Evolutionary conservation across 2,113 vertebrate genomes (phyloP).

Genomic region (Rhinopomastus cyanomelas): DNA sequence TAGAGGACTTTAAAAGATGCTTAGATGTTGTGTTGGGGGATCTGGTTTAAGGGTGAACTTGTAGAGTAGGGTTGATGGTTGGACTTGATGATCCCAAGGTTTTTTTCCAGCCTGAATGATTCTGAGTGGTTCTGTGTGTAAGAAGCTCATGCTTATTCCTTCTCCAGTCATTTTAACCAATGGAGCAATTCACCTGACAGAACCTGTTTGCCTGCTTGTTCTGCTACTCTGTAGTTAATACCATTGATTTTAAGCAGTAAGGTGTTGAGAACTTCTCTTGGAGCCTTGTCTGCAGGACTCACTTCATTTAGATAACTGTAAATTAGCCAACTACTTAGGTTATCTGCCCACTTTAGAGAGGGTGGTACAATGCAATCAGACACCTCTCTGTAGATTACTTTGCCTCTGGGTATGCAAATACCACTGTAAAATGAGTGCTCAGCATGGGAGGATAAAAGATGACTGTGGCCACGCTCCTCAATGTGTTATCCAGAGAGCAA

Average conservation of each 20-base stretch:
- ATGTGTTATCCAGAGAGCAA: background rate
- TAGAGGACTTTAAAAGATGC: no score
- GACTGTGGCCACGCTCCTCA: accelerated
- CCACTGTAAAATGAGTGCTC: background rate
- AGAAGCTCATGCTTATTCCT: background rate
- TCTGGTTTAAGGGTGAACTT: no score
- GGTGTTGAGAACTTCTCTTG: background rate
- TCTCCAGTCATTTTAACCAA: background rate
- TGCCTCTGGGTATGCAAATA: background rate
- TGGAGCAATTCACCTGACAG: background rate
- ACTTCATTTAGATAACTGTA: background rate
- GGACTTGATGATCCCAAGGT: no score
- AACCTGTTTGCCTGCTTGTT: background rate
- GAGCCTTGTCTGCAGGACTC: background rate
- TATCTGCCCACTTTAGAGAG: background rate
- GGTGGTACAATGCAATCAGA: background rate
- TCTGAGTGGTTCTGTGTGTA: no score
- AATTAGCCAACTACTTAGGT: background rate
- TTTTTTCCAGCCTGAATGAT: no score
- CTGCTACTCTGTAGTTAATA: background rate
- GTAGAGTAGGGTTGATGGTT: no score
- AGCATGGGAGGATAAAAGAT: background rate
- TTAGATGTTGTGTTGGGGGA: no score
- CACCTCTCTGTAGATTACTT: background rate
- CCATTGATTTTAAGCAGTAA: background rate